Evolutionary conservation across 2,797 vertebrate species (phyloP).

Genomic region (Columba guinea): DNA sequence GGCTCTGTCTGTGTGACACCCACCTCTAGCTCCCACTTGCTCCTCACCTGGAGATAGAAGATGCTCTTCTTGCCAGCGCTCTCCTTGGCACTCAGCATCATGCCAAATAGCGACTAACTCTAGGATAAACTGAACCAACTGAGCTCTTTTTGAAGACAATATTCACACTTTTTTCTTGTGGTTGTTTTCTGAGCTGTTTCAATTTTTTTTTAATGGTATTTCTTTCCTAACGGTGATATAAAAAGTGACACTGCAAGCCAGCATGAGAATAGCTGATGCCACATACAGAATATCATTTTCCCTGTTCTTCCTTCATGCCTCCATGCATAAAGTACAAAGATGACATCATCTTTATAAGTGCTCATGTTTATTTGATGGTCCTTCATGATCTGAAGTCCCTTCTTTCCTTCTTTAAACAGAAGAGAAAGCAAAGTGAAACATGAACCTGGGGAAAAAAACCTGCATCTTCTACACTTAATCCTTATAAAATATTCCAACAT

Average conservation of each 20-base stretch:
- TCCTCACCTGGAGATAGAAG: not conserved
- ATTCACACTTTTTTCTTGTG: not conserved
- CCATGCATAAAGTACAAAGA: not conserved
- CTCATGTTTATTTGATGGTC: constrained; percentile 27
- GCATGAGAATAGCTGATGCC: not conserved
- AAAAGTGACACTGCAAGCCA: not conserved
- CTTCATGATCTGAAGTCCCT: not conserved
- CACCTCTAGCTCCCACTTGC: not conserved
- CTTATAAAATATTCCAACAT: not conserved
- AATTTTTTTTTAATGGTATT: not conserved
- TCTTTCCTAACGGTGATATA: not conserved
- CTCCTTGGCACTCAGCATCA: not conserved
- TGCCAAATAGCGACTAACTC: fast-evolving
- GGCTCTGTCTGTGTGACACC: not conserved
- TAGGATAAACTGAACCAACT: not conserved
- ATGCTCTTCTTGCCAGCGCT: not conserved
- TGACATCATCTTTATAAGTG: not conserved
- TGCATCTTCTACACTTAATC: not conserved
- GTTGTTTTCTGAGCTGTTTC: not conserved
- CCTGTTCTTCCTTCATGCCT: not conserved
- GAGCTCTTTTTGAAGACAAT: not conserved
- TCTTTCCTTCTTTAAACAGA: not conserved
- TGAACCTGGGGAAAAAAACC: fast-evolving
- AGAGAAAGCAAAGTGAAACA: not conserved
- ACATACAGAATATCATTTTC: not conserved